Evolutionary conservation across 2,888 invertebrate genomes (phyloP).

Genomic region (Melangyna quadrimaculata): DNA sequence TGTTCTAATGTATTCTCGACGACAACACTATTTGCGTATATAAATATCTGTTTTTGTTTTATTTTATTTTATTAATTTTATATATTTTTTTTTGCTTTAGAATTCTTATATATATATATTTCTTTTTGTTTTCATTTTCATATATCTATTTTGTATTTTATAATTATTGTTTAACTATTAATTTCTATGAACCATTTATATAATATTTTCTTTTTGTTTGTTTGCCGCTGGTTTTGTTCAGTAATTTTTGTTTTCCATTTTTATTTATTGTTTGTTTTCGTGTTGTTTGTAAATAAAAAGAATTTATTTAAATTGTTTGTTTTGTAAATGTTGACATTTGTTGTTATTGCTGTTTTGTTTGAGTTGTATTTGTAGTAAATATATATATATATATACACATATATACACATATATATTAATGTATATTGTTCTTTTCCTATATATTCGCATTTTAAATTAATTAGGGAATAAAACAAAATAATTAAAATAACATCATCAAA

Average conservation of each 20-base stretch:
- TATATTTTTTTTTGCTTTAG: slow-evolving; percentile 37
- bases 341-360: slow-evolving; percentile 58
- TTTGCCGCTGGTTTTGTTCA: slow-evolving; percentile 26
- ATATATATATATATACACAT: background rate
- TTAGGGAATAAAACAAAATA: slow-evolving; percentile 6
- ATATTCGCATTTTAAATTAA: slow-evolving; percentile 35
- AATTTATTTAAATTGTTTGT: slow-evolving; percentile 17
- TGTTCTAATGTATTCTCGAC: slow-evolving; percentile 43
- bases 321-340: slow-evolving; percentile 47
- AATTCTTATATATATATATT: slow-evolving; percentile 59
- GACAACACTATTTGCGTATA: slow-evolving; percentile 65
- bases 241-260: slow-evolving; percentile 6
- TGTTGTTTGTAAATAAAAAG: slow-evolving; percentile 49
- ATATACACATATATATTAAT: slow-evolving; percentile 7
- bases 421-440: slow-evolving; percentile 44
- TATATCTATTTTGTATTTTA: slow-evolving; percentile 49
- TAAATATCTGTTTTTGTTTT: slow-evolving; percentile 53
- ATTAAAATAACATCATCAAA: slow-evolving; percentile 25
- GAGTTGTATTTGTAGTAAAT: slow-evolving; percentile 25
- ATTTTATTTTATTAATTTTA: slow-evolving; percentile 18
- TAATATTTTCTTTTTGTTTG: slow-evolving; percentile 13
- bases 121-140: slow-evolving; percentile 24
- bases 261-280: slow-evolving; percentile 16
- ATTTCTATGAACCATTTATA: slow-evolving; percentile 55
- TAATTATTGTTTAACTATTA: slow-evolving; percentile 69